phyloP scores from a whole-genome alignment of 2,888 invertebrate genomes.

The Cylindroiulus punctatus region DNA sequence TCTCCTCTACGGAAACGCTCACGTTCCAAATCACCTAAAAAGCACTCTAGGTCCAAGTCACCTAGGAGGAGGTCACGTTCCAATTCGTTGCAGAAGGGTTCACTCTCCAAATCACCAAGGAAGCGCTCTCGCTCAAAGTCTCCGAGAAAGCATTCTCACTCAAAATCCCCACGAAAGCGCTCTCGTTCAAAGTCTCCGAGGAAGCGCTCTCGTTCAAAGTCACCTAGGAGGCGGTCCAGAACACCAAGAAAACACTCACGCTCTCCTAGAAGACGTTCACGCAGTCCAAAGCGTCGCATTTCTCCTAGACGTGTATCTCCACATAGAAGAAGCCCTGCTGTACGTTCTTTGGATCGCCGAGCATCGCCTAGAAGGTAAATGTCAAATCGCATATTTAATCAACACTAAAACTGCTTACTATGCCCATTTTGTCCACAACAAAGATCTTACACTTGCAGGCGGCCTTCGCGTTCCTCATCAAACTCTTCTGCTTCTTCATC shows the following conservation, averaged over 20 bases:
- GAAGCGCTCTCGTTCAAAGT: slow-evolving; percentile 59
- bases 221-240: slow-evolving; percentile 57
- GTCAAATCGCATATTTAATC: not conserved
- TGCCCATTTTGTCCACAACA: no score
- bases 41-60: slow-evolving; percentile 58
- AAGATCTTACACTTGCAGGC: slow-evolving; percentile 12
- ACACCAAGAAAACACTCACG: slow-evolving; percentile 53
- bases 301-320: slow-evolving; percentile 62
- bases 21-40: slow-evolving; percentile 55
- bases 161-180: slow-evolving; percentile 60
- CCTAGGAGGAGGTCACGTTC: slow-evolving; percentile 57
- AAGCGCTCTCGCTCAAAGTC: slow-evolving; percentile 59
- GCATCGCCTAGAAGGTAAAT: slow-evolving; percentile 60
- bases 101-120: slow-evolving; percentile 55
- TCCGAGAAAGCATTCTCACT: slow-evolving; percentile 57
- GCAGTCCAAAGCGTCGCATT: slow-evolving; percentile 54
- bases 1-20: slow-evolving; percentile 57
- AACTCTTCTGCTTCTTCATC: slow-evolving; percentile 39
- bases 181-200: slow-evolving; percentile 58
- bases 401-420: no score
- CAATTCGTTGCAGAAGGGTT: slow-evolving; percentile 59
- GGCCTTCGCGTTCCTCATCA: slow-evolving; percentile 27
- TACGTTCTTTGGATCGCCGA: not conserved
- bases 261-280: slow-evolving; percentile 55
- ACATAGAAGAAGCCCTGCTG: slow-evolving; percentile 39